Evolutionary conservation across 2,888 invertebrate genomes (phyloP), one percentile per base, ranked within the genome.

Genomic region (Thecophora atra): DNA sequence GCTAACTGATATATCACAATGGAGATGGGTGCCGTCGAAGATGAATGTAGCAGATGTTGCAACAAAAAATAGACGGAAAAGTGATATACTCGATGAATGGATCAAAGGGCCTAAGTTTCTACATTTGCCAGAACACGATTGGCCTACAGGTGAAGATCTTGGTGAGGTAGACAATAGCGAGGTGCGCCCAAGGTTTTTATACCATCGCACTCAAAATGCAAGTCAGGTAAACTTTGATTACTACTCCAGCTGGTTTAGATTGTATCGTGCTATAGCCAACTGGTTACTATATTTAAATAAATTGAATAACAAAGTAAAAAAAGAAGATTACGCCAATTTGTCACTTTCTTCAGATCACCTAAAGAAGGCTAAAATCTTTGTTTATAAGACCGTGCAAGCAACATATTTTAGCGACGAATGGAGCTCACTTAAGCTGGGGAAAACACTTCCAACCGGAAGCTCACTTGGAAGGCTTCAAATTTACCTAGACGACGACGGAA

Each of bases 51-150:
- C 44, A 44, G 44, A 44, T 44, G 44, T 44, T 44, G 44, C 44
- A 44, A 44, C 44, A 44, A 44, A 44, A 44, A 44, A 13, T 13
- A 44, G 13, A 44, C 44, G 8, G 13, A 44, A 44, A 44, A 11
- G 44, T 44, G 44, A 44, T 44, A 44, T 44, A 44, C 13, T 44
- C 44, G 44, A 44, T 11, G 44, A 44, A 13, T 44, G 44, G 44
- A 13, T 54, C n/a, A 54, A 54, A 6, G 54, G n/a, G 11, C 19
- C 54, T 54, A 54, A 54, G 17, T 17, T 54, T 54, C 54, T 54
- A 7, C n/a, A 54, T 54, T 54, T 54, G 54, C 19, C 54, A n/a
- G 54, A 54, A 54, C 8, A 7, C 54, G 54, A 54, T n/a, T n/a
- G n/a, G n/a, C n/a, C n/a, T n/a, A n/a, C n/a, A n/a, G n/a, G n/a